phyloP scores from a whole-genome alignment of 2,888 invertebrate species.

The Apodemia hepburni region DNA sequence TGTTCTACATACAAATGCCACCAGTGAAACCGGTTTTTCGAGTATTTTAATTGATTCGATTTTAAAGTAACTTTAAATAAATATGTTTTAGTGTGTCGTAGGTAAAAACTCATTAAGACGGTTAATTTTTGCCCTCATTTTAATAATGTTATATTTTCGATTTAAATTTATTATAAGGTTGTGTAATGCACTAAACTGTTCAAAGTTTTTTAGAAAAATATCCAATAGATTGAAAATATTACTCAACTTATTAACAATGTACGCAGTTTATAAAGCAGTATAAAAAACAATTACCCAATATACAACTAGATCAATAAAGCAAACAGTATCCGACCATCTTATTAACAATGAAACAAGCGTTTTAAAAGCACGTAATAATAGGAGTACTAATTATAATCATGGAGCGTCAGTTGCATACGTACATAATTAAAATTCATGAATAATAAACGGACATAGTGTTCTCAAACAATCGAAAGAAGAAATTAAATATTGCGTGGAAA shows the following conservation, averaged over 20 bases:
- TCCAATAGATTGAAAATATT: not conserved
- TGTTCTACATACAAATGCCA: no score
- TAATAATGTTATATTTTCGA: no score
- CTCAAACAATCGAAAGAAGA: slow-evolving; percentile 39
- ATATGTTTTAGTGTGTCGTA: no score
- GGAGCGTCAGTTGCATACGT: slow-evolving; percentile 31
- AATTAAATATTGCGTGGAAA: slow-evolving; percentile 18
- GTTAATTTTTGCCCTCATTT: no score
- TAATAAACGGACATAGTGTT: slow-evolving; percentile 17
- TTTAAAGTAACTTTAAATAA: no score
- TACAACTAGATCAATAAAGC: slow-evolving; percentile 27
- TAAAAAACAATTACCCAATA: slow-evolving; percentile 38
- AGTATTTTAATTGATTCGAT: no score
- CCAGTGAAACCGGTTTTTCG: no score
- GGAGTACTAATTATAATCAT: slow-evolving; percentile 52
- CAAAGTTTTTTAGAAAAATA: not conserved
- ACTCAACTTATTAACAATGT: not conserved
- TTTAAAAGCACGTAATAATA: slow-evolving; percentile 53
- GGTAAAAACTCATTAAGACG: no score
- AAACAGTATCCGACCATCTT: slow-evolving; percentile 41
- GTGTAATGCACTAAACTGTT: not conserved
- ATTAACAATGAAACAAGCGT: slow-evolving; percentile 51
- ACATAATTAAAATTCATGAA: slow-evolving; percentile 25
- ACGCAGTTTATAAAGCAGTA: slow-evolving; percentile 32
- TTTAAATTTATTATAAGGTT: not conserved